Evolutionary conservation across 2,113 vertebrate genomes (phyloP), one percentile per base, ranked within the genome.

Genomic region (Vanacampus margaritifer): DNA sequence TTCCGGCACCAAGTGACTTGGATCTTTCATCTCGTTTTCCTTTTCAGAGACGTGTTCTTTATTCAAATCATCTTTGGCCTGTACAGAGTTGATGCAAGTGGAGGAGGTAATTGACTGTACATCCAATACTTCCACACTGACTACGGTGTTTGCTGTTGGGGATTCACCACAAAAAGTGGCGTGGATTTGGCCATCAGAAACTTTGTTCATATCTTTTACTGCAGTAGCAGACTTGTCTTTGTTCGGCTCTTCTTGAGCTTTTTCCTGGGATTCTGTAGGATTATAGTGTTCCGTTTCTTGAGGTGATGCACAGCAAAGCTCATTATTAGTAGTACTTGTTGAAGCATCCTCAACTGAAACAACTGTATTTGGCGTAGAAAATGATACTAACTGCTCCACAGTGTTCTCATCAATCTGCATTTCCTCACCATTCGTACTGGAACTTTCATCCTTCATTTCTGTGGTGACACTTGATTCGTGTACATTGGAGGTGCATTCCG

Each of bases 201-300:
- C 41, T 43, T 62, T 12, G 19, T 78, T 75, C 19, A 75, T 64
- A 39, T 81, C 72, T 65, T 74, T 79, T 2, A 67, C 24, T 65
- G 46, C 9, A 13, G 46, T 0, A 1, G 70, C 67, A 6, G 62
- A 57, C n/a, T 39, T 36, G 65, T 74, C 63, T 16, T 71, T 17
- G 24, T 64, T 36, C 6, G 19, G 16, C 10, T 59, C 19, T 66
- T 5, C 59, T 58, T 26, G 6, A 50, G 3, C 41, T n/a, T 51
- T 45, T 51, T 67, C 73, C 61, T 69, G 36, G 59, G 14, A 58
- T 23, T 51, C 32, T 59, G 7, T n/a, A 64, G n/a, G 0, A 0
- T 62, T 43, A 43, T 39, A 43, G 39, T 17, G n/a, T 12, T 24
- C 60, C 0, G n/a, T 28, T 71, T 45, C 39, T 43, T 58, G 36